Conservation (phyloP, 2,113 vertebrate species). For the Myanophis thanlyinensis region DNA sequence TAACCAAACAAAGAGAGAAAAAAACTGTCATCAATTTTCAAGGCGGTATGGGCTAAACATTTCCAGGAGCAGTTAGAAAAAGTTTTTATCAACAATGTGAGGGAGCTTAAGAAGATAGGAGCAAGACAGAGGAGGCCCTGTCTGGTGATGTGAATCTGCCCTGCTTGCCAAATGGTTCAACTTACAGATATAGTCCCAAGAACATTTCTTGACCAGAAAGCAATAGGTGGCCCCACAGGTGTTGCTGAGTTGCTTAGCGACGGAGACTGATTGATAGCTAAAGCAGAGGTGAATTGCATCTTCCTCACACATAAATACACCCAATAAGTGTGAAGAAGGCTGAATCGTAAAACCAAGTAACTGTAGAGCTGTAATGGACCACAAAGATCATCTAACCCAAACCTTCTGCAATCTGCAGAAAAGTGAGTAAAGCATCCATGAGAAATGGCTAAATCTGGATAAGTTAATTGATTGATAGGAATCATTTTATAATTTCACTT, state of each 20-base stretch:
- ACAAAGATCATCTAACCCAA: not conserved
- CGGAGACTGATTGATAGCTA: not conserved
- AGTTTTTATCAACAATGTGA: constrained; percentile 8
- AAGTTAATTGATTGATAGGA: not conserved
- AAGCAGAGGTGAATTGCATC: not conserved
- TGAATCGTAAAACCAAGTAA: not conserved
- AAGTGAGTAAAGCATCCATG: not conserved
- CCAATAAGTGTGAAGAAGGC: not conserved
- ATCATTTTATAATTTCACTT: not conserved
- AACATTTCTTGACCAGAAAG: fast-evolving
- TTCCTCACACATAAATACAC: not conserved
- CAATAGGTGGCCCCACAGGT: fast-evolving
- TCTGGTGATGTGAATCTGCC: not conserved
- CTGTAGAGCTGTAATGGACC: not conserved
- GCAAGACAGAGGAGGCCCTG: not conserved
- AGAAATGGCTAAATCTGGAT: not conserved
- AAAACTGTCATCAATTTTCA: constrained; percentile 44
- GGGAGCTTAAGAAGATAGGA: constrained; percentile 10
- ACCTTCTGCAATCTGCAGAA: not conserved
- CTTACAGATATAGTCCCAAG: not conserved
- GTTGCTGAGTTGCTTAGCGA: no score
- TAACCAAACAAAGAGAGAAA: constrained; percentile 21
- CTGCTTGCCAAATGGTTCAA: not conserved
- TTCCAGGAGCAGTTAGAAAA: constrained; percentile 18
- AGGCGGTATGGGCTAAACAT: not conserved